A percentile compares a stretch with the other conserved stretches of the same genome.
Evolutionary conservation across 1,140 invertebrate species (phyloP).

Genomic region (Laupala kohalensis): DNA sequence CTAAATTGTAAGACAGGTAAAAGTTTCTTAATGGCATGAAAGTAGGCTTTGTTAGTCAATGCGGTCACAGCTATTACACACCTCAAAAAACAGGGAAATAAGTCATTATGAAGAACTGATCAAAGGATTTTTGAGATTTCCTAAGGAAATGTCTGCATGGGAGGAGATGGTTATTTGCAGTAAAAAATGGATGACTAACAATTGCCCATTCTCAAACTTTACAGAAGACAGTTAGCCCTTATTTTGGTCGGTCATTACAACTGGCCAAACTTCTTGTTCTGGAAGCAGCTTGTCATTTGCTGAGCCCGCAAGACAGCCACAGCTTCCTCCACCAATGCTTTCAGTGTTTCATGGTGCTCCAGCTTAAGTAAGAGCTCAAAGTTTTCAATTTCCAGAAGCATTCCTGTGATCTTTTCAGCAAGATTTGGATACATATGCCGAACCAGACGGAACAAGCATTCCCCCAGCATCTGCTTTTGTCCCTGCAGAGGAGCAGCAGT

Average conservation of each 20-base stretch:
- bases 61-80: too few relatives aligned
- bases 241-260: background rate
- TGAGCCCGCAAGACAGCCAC: conserved; percentile 94
- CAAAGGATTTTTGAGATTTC: too few relatives aligned
- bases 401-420: conserved; percentile 98
- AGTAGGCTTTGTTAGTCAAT: background rate
- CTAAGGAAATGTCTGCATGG: too few relatives aligned
- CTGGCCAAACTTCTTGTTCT: background rate
- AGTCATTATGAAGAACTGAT: too few relatives aligned
- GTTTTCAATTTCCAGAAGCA: conserved; percentile 99
- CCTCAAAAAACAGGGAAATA: too few relatives aligned
- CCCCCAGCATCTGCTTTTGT: conserved; percentile 98
- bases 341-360: conserved; percentile 89
- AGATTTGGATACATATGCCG: conserved; percentile 77
- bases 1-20: background rate
- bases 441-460: conserved; percentile 94
- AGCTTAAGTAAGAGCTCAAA: conserved; percentile 97
- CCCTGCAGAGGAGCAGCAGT: conserved; percentile 86
- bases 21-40: background rate
- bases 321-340: conserved; percentile 85
- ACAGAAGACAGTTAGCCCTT: background rate
- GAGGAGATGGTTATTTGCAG: too few relatives aligned
- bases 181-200: background rate
- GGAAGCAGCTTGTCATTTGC: conserved; percentile 73
- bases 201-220: background rate